Evolutionary conservation across 23 tunicate species (phyloP).

Genomic region (Ciona savignyi): DNA sequence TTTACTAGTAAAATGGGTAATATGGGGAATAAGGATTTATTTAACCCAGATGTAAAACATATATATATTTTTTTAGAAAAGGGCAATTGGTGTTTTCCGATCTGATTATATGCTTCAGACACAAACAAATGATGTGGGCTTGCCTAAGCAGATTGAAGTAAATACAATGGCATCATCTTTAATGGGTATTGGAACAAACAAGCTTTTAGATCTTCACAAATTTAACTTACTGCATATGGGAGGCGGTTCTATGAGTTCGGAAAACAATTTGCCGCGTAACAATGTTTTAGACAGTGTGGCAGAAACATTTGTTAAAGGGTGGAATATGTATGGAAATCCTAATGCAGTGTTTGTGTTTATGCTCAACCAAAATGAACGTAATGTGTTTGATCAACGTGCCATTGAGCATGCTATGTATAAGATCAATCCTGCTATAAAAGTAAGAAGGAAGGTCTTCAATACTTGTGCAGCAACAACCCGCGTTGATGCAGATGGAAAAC

Average conservation of each 20-base stretch:
- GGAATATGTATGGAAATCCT: slow-evolving; percentile 47
- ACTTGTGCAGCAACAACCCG: slow-evolving; percentile 4
- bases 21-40: too few species aligned
- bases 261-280: slow-evolving; percentile 26
- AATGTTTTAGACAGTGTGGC: slow-evolving; percentile 19
- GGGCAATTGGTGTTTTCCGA: slow-evolving; percentile 37
- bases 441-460: slow-evolving; percentile 33
- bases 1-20: too few species aligned
- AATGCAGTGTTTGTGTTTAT: slow-evolving; percentile 62
- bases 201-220: slow-evolving; percentile 22
- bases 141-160: slow-evolving; percentile 69
- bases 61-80: slow-evolving; percentile 23
- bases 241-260: not conserved
- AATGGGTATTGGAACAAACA: slow-evolving; percentile 45
- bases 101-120: slow-evolving; percentile 83
- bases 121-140: not conserved
- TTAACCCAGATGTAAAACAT: too few species aligned
- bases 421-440: slow-evolving; percentile 23
- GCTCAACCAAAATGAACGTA: slow-evolving; percentile 30
- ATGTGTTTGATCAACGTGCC: slow-evolving; percentile 73
- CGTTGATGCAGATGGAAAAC: slow-evolving; percentile 21
- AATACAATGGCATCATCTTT: slow-evolving; percentile 67
- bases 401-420: slow-evolving; percentile 56
- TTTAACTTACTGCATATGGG: slow-evolving; percentile 8
- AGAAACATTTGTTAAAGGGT: slow-evolving; percentile 41